Conservation (phyloP, 2,113 vertebrate species). For the Mionectes macconnelli region DNA sequence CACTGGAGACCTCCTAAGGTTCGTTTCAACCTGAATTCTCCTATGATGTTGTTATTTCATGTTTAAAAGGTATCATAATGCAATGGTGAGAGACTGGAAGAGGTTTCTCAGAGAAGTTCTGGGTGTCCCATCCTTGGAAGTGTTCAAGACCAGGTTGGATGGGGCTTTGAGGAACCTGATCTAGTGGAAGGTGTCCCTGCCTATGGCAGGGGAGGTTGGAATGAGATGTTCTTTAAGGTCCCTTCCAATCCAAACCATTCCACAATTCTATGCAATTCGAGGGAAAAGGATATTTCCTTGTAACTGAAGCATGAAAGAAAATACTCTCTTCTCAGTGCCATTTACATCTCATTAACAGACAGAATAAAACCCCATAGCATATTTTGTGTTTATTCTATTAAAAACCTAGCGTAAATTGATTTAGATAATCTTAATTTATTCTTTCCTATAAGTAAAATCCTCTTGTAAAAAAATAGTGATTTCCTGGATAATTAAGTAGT, state of each 20-base stretch:
- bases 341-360: not conserved
- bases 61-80: not conserved
- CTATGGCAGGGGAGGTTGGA: not conserved
- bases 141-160: not conserved
- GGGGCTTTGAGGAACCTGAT: not conserved
- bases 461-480: not conserved
- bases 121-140: not conserved
- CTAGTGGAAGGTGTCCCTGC: not conserved
- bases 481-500: not conserved
- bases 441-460: not conserved
- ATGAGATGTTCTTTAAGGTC: not conserved
- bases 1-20: not conserved
- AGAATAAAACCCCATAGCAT: not conserved
- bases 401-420: not conserved
- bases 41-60: not conserved
- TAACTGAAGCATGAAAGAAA: not conserved
- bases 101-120: not conserved
- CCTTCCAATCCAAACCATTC: not conserved
- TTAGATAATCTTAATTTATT: not conserved
- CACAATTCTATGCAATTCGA: not conserved
- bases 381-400: not conserved
- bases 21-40: not conserved
- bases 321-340: not conserved
- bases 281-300: not conserved
- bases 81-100: not conserved